A percentile compares a stretch with the other conserved stretches of the same genome.
Evolutionary conservation across 2,113 vertebrate genomes (phyloP).

Genomic region (Cairina moschata): DNA sequence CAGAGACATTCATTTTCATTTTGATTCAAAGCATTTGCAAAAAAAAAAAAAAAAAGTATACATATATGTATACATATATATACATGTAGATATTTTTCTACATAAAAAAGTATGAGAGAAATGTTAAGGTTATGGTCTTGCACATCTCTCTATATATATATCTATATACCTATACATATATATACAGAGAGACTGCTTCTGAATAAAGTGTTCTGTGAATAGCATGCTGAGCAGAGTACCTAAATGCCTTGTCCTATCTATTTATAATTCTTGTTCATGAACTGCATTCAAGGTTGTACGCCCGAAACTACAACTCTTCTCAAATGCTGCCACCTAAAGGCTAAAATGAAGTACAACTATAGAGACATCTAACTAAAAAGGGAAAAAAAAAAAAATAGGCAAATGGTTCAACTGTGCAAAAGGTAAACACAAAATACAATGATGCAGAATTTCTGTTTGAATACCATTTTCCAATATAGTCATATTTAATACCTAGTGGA

Average conservation of each 20-base stretch:
- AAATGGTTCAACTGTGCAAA: neutral
- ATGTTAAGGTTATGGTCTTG: neutral
- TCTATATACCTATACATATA: too few species aligned
- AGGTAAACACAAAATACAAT: neutral
- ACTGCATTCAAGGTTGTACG: slow-evolving; percentile 1
- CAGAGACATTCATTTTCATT: neutral
- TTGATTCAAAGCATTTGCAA: neutral
- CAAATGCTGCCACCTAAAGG: slow-evolving; percentile 80
- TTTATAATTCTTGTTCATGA: neutral
- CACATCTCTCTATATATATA: too few species aligned
- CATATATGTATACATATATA: neutral
- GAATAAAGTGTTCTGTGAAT: neutral
- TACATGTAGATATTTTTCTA: neutral
- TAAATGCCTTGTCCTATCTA: neutral
- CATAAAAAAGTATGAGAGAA: neutral
- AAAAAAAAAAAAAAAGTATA: neutral
- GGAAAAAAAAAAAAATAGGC: neutral
- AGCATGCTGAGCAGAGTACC: neutral
- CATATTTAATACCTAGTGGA: neutral
- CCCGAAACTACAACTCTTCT: slow-evolving; percentile 61
- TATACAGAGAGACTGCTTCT: neutral
- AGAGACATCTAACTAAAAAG: neutral
- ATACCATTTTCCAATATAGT: neutral
- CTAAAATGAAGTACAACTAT: slow-evolving; percentile 3
- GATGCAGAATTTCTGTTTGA: neutral